Evolutionary conservation across 2,797 vertebrate genomes (phyloP).

Genomic region (Xenops minutus): DNA sequence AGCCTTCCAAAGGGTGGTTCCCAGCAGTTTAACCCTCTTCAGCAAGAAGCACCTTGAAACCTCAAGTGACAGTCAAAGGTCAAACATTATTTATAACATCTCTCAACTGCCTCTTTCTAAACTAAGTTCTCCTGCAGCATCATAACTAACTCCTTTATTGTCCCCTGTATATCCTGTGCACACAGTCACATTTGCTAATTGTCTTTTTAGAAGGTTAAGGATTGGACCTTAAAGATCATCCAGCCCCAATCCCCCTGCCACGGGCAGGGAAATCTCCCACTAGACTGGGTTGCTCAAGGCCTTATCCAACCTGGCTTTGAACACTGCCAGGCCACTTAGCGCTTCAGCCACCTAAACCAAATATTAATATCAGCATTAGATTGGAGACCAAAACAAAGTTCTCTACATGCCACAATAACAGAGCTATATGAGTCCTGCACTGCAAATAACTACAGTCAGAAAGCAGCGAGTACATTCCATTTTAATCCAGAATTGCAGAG

Average conservation of each 20-base stretch:
- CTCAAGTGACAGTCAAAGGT: neutral
- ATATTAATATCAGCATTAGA: neutral
- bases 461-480: neutral
- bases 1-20: neutral
- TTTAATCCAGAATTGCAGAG: neutral
- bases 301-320: neutral
- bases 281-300: neutral
- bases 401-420: neutral
- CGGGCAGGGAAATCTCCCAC: neutral
- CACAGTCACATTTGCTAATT: neutral
- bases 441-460: neutral
- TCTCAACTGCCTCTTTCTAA: neutral
- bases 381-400: neutral
- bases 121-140: neutral
- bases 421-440: neutral
- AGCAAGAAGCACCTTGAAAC: neutral
- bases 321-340: neutral
- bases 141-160: neutral
- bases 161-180: neutral
- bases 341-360: neutral
- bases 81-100: neutral
- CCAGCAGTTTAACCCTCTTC: neutral
- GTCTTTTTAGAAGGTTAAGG: neutral
- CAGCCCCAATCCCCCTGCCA: neutral
- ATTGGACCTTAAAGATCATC: neutral